phyloP scores from a whole-genome alignment of 2,113 vertebrate genomes.

The Aptenodytes forsteri region DNA sequence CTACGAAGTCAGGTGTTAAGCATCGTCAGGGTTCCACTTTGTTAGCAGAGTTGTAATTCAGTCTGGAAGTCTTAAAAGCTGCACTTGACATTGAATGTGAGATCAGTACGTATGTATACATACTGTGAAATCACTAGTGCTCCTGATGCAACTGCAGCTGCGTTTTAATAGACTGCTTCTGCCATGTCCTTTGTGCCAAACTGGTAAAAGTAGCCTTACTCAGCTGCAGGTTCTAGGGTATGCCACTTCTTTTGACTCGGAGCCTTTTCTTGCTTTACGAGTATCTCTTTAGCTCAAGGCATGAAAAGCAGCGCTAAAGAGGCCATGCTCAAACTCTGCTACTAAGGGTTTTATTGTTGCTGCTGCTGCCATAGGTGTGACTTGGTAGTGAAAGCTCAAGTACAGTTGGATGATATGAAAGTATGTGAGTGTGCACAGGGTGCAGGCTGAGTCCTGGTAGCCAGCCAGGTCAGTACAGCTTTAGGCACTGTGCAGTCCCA shows the following conservation, averaged over 20 bases:
- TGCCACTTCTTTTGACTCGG: not conserved
- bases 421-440: fast-evolving
- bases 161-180: not conserved
- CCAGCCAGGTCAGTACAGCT: not conserved
- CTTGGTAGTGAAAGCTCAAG: not conserved
- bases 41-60: not conserved
- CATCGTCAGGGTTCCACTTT: not conserved
- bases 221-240: not conserved
- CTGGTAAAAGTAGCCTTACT: not conserved
- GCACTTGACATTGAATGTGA: not conserved
- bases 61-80: not conserved
- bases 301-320: not conserved
- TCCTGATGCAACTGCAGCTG: not conserved
- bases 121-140: not conserved
- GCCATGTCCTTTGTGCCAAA: not conserved
- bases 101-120: not conserved
- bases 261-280: not conserved
- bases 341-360: not conserved
- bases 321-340: not conserved
- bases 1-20: not conserved
- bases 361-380: not conserved
- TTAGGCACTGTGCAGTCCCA: not conserved
- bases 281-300: not conserved
- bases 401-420: not conserved
- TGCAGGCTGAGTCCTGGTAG: not conserved